Percentiles rank a stretch among this genome's conserved stretches.
These are phyloP conservation scores for Neotoxoptera formosana DNA, from an alignment of 1,140 invertebrate species.

Conservation along the genomic window DNA sequence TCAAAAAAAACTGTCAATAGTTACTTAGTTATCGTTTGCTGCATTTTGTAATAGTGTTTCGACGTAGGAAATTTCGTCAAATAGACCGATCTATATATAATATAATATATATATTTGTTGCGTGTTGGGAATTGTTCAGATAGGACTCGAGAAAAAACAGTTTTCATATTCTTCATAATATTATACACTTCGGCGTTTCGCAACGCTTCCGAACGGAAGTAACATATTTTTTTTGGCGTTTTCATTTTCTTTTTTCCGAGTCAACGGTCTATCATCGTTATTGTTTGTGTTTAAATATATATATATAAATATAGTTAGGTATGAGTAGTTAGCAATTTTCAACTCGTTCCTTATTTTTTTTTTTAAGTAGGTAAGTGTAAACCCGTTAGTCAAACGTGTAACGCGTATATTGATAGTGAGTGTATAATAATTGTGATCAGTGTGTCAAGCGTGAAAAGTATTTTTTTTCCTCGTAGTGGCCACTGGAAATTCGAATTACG, in stretches of 20 bases:
- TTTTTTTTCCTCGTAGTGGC: not conserved
- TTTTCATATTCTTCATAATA: conserved; percentile 21
- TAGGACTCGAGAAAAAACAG: not conserved
- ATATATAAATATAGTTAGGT: not conserved
- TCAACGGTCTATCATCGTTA: not conserved
- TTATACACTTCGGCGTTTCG: not conserved
- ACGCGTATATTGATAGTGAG: not conserved
- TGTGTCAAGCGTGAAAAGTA: conserved; percentile 36
- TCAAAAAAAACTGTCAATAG: not conserved
- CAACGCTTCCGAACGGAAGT: conserved; percentile 47
- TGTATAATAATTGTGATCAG: not conserved
- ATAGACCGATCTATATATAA: not conserved
- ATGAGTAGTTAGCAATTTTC: not conserved
- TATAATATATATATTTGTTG: not conserved
- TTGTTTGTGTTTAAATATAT: not conserved
- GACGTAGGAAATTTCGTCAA: not conserved
- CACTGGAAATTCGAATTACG: conserved; percentile 34
- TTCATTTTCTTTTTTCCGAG: conserved; percentile 14
- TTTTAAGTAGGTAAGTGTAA: not conserved
- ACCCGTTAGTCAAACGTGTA: not conserved
- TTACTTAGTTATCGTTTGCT: not conserved
- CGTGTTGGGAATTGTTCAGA: not conserved
- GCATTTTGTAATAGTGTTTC: not conserved
- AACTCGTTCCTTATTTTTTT: conserved; percentile 23
- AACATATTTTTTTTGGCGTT: conserved; percentile 18